Conservation (phyloP, 2,113 vertebrate species). For the Carlito syrichta region DNA sequence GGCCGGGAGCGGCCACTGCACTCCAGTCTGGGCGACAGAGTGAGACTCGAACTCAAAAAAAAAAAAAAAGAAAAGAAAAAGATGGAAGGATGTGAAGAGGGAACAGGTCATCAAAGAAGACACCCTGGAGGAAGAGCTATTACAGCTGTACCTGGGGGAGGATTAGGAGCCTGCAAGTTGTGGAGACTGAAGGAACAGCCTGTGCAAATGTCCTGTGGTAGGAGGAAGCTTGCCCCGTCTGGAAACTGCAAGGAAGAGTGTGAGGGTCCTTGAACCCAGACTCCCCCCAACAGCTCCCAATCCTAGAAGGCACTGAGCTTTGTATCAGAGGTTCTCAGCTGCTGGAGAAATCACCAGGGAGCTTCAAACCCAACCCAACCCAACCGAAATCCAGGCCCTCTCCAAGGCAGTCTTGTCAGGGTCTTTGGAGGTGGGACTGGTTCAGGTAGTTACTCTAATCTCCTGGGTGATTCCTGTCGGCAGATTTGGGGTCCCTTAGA, state of each 20-base stretch:
- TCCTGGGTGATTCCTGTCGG: background rate
- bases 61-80: no score
- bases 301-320: background rate
- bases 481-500: background rate
- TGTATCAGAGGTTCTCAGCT: background rate
- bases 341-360: background rate
- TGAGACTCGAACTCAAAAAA: no score
- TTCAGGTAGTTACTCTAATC: background rate
- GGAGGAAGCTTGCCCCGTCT: background rate
- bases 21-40: no score
- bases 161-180: background rate
- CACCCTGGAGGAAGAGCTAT: background rate
- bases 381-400: background rate
- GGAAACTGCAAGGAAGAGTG: background rate
- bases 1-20: no score
- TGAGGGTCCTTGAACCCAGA: background rate
- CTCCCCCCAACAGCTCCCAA: background rate
- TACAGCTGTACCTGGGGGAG: background rate
- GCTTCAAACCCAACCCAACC: background rate
- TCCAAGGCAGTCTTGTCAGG: background rate
- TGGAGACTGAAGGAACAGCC: background rate
- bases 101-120: background rate
- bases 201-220: background rate
- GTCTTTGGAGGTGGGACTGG: background rate
- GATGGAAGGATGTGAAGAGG: background rate